Evolutionary conservation across 2,113 vertebrate genomes (phyloP).

Genomic region (Gallinago media): DNA sequence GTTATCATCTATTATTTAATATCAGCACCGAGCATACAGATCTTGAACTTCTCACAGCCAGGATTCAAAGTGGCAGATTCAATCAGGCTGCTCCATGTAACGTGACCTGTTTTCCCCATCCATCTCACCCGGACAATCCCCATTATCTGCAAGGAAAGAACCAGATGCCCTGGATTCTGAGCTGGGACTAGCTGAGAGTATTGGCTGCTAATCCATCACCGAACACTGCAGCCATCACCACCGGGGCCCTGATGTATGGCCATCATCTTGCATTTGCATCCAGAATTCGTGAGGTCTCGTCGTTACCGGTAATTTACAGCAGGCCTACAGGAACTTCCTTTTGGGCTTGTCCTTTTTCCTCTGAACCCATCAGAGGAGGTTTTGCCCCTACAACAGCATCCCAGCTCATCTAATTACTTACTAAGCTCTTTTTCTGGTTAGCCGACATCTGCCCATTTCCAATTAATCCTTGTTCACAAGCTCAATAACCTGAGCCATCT

Average conservation of each 20-base stretch:
- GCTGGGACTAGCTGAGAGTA: not conserved
- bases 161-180: not conserved
- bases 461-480: not conserved
- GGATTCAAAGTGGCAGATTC: not conserved
- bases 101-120: not conserved
- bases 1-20: not conserved
- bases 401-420: not conserved
- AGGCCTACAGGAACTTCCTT: not conserved
- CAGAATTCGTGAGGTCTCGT: accelerated
- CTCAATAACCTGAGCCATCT: slow-evolving; percentile 51
- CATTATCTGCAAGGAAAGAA: not conserved
- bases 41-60: not conserved
- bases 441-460: slow-evolving; percentile 56
- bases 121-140: not conserved
- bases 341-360: not conserved
- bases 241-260: not conserved
- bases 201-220: not conserved
- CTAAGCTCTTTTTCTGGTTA: slow-evolving; percentile 10
- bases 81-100: not conserved
- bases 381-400: not conserved
- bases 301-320: accelerated
- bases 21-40: not conserved
- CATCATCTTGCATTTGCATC: accelerated
- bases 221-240: not conserved
- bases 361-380: not conserved